phyloP scores from a whole-genome alignment of 2,888 invertebrate species.

The Terebella lapidaria region DNA sequence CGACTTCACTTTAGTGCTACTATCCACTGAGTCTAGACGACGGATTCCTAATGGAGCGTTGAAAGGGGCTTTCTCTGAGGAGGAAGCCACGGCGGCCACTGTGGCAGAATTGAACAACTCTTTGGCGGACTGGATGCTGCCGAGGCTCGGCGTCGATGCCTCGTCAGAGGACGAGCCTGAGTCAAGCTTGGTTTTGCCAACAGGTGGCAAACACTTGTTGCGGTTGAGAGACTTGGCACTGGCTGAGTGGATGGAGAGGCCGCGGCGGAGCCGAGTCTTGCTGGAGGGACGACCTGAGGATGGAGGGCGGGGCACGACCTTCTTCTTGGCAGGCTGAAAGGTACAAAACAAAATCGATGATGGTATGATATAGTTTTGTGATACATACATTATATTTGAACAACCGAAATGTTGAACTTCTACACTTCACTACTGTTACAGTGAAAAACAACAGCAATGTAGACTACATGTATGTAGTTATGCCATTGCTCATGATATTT shows the following conservation, averaged over 20 bases:
- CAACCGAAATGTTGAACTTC: no score
- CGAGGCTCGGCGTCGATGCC: not conserved
- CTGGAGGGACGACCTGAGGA: slow-evolving; percentile 20
- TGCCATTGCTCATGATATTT: no score
- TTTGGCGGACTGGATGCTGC: not conserved
- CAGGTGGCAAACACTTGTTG: slow-evolving; percentile 46
- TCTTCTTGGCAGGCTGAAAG: slow-evolving; percentile 21
- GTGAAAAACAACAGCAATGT: no score
- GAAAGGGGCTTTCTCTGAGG: not conserved
- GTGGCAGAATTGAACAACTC: not conserved
- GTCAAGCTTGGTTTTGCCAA: slow-evolving; percentile 8
- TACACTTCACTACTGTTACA: no score
- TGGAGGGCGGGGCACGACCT: slow-evolving; percentile 19
- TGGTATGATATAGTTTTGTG: not conserved
- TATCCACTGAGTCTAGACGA: not conserved
- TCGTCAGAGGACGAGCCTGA: not conserved
- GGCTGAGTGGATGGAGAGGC: not conserved
- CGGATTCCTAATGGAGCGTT: not conserved
- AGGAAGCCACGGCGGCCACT: not conserved
- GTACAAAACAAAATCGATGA: not conserved
- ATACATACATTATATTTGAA: no score
- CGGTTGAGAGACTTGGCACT: slow-evolving; percentile 26
- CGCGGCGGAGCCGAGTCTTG: slow-evolving; percentile 6
- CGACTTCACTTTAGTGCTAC: not conserved
- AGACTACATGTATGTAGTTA: no score